These are phyloP conservation scores for Rhynchotus rufescens DNA, from an alignment of 2,797 vertebrate genomes.

Conservation along the genomic window DNA sequence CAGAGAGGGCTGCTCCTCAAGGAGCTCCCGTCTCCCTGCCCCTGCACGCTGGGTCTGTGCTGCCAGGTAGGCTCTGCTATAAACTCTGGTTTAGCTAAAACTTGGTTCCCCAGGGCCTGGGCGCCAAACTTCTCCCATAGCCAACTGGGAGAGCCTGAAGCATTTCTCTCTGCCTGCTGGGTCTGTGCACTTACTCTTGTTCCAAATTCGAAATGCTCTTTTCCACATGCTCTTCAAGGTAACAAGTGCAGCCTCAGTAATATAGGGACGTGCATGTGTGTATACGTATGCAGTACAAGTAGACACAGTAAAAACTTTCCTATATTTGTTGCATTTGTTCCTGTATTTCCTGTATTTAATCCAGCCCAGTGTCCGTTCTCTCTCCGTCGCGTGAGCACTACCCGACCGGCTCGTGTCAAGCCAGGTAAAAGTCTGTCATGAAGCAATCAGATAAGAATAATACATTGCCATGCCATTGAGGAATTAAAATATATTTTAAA, in stretches of 20 bases:
- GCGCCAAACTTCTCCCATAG: background rate
- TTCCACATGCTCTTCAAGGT: background rate
- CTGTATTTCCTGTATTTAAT: background rate
- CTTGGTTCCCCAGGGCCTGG: background rate
- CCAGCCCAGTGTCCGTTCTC: background rate
- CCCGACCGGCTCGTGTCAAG: background rate
- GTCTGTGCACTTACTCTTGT: background rate
- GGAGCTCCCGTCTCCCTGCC: background rate
- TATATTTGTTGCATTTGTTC: background rate
- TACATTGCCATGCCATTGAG: background rate
- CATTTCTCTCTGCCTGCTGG: background rate
- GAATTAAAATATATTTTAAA: conserved; percentile 14
- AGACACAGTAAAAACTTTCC: background rate
- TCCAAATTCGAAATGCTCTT: background rate
- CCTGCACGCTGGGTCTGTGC: background rate
- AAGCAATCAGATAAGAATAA: background rate
- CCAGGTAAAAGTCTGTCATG: background rate
- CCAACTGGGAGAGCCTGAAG: accelerated
- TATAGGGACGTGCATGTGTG: too few relatives aligned
- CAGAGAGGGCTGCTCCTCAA: background rate
- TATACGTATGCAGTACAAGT: background rate
- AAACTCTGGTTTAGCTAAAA: background rate
- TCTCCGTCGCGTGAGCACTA: background rate
- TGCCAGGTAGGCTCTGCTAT: accelerated
- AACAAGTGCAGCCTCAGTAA: background rate